Conservation (phyloP, 2,888 invertebrate genomes). For the Hoplodrina ambigua region DNA sequence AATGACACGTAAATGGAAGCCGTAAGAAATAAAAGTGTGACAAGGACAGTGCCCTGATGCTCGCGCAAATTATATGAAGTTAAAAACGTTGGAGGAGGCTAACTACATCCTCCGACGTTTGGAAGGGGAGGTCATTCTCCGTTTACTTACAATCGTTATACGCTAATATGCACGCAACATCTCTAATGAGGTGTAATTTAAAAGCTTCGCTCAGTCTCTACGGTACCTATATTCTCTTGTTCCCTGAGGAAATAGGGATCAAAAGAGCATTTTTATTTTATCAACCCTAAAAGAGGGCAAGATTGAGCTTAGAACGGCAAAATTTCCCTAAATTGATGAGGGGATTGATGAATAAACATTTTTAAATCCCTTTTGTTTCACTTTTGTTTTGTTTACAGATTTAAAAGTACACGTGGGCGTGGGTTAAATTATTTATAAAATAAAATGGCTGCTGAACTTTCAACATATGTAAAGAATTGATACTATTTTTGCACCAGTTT, state of each 20-base stretch:
- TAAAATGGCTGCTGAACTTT: constrained; percentile 27
- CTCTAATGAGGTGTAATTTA: constrained; percentile 69
- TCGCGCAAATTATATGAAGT: constrained; percentile 64
- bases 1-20: constrained; percentile 63
- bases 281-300: constrained; percentile 49
- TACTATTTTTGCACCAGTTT: constrained; percentile 7
- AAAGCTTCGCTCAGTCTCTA: constrained; percentile 48
- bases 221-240: constrained; percentile 31
- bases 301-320: constrained; percentile 46
- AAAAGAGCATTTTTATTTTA: constrained; percentile 56
- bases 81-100: constrained; percentile 63
- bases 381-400: constrained; percentile 54
- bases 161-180: constrained; percentile 67
- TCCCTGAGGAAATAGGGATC: constrained; percentile 40
- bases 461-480: not conserved
- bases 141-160: constrained; percentile 68
- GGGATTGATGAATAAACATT: constrained; percentile 62
- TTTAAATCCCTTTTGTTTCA: constrained; percentile 61
- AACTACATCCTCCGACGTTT: not conserved
- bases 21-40: constrained; percentile 61
- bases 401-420: constrained; percentile 44
- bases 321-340: constrained; percentile 58
- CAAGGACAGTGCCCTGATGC: constrained; percentile 46
- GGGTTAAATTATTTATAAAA: constrained; percentile 32
- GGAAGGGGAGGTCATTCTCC: constrained; percentile 49